A percentile compares a stretch with the other conserved stretches of the same genome.
phyloP scores from a whole-genome alignment of 2,888 invertebrate species.

The Steinernema carpocapsae region DNA sequence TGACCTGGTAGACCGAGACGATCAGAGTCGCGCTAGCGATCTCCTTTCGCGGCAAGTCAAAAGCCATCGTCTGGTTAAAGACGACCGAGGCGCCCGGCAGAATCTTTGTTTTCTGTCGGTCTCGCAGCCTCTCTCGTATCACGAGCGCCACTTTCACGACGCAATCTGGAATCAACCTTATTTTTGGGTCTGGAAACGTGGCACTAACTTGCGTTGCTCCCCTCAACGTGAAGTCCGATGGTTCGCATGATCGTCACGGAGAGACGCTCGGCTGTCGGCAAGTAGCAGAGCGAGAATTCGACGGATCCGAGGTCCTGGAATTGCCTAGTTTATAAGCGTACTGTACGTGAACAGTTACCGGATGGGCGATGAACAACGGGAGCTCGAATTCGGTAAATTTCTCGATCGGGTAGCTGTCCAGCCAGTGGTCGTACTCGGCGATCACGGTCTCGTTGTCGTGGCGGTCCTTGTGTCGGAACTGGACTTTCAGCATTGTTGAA shows the following conservation, averaged over 20 bases:
- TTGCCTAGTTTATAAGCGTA: no score
- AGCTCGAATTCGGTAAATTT: conserved; percentile 15
- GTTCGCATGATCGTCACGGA: neutral
- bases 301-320: conserved; percentile 7
- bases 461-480: conserved; percentile 10
- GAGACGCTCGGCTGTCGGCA: conserved; percentile 2
- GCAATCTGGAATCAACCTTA: neutral
- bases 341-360: no score
- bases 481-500: conserved; percentile 18
- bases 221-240: neutral
- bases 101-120: conserved; percentile 8
- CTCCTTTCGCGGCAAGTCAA: neutral
- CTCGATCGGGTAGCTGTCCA: conserved; percentile 15
- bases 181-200: neutral
- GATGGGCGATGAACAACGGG: neutral
- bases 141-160: neutral
- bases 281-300: neutral
- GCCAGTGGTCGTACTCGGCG: conserved; percentile 16
- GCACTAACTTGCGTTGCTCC: neutral
- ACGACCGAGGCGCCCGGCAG: neutral
- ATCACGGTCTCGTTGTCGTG: conserved; percentile 1
- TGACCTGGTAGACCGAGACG: conserved; percentile 4
- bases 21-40: neutral
- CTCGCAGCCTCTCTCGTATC: neutral
- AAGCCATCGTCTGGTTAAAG: conserved; percentile 4